Conservation (phyloP, 2,113 vertebrate species). For the Petroica traversi region DNA sequence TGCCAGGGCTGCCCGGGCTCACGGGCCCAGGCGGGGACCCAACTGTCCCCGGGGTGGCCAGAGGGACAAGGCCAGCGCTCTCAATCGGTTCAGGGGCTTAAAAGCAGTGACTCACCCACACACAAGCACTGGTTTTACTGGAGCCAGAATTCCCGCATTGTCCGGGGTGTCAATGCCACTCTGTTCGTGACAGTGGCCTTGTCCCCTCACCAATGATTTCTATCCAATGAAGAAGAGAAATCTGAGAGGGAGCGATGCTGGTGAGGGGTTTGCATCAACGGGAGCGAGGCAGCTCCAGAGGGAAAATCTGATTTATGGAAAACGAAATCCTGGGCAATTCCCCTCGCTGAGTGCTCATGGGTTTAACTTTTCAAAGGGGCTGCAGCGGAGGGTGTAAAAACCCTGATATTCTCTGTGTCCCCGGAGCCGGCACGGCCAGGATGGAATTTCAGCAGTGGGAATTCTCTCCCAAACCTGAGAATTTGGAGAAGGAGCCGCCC, state of each 20-base stretch:
- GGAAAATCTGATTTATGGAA: neutral
- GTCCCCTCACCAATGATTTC: constrained; percentile 8
- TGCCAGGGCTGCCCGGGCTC: constrained; percentile 1
- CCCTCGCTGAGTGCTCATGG: fast-evolving
- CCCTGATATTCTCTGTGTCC: fast-evolving
- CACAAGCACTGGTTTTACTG: constrained; percentile 4
- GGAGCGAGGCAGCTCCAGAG: neutral
- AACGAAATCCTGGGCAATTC: neutral
- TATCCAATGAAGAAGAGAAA: neutral
- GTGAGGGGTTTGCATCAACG: neutral
- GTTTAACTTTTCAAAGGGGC: too few relatives aligned
- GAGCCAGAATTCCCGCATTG: constrained; percentile 35
- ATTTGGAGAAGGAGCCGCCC: fast-evolving
- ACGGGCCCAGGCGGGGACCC: constrained; percentile 5
- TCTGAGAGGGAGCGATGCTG: neutral
- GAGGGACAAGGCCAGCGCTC: constrained; percentile 21
- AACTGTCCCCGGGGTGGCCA: constrained; percentile 54
- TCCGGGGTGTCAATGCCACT: constrained; percentile 37
- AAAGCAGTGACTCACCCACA: constrained; percentile 47
- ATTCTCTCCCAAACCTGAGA: neutral
- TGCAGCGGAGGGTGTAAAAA: fast-evolving
- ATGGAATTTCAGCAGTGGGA: neutral
- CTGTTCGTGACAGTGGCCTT: constrained; percentile 29
- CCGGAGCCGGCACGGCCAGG: neutral
- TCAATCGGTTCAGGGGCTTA: constrained; percentile 54